Conservation (phyloP, 1,140 invertebrate species). For the Microplitis mediator region DNA sequence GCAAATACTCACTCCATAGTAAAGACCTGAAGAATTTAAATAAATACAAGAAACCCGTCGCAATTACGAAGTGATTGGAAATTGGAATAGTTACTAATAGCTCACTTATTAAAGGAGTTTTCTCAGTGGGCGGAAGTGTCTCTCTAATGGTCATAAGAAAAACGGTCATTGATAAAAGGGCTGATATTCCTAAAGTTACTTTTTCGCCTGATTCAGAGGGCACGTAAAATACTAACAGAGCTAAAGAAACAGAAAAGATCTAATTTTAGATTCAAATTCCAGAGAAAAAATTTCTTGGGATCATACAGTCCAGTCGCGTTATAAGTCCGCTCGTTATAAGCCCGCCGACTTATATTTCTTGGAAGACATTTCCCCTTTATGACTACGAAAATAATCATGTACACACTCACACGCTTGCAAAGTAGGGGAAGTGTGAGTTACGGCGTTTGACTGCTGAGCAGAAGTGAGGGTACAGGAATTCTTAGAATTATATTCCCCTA, state of each 20-base stretch:
- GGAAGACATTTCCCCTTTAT: no score
- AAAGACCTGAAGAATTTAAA: slow-evolving; percentile 70
- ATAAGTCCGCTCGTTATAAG: no score
- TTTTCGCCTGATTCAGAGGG: slow-evolving; percentile 91
- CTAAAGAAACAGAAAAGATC: slow-evolving; percentile 61
- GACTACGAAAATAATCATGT: no score
- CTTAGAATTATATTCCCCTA: no score
- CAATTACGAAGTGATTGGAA: slow-evolving; percentile 7
- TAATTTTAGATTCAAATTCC: not conserved
- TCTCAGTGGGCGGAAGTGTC: slow-evolving; percentile 89
- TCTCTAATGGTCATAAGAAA: slow-evolving; percentile 93
- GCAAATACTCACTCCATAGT: slow-evolving; percentile 91
- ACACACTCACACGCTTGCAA: no score
- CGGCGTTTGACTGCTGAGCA: no score
- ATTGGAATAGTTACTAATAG: slow-evolving; percentile 33
- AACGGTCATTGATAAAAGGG: slow-evolving; percentile 90
- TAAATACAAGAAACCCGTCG: slow-evolving; percentile 27
- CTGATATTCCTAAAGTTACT: slow-evolving; percentile 85
- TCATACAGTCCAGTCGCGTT: no score
- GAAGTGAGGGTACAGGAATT: no score
- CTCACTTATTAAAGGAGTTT: slow-evolving; percentile 90
- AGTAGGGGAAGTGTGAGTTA: no score
- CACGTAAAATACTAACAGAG: slow-evolving; percentile 89
- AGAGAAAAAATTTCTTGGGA: not conserved
- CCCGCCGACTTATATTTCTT: no score